A percentile compares a stretch with the other conserved stretches of the same genome.
phyloP scores from a whole-genome alignment of 2,113 vertebrate species.

The Oenanthe oenanthe region DNA sequence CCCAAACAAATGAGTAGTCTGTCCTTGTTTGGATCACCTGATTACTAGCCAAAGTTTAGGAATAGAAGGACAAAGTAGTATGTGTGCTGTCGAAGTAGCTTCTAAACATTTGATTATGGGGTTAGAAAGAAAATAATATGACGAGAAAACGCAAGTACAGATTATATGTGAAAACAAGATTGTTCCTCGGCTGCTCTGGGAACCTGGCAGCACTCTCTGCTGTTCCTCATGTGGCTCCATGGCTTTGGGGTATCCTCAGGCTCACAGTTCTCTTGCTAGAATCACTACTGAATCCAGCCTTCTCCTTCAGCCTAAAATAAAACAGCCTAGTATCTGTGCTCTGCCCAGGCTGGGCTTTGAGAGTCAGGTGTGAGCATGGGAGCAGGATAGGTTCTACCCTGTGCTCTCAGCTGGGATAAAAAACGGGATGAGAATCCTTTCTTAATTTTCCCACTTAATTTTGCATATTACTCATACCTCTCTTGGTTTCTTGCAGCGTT shows the following conservation, averaged over 20 bases:
- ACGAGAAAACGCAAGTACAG: neutral
- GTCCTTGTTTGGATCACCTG: neutral
- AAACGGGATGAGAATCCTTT: neutral
- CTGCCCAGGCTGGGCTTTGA: neutral
- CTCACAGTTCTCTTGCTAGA: neutral
- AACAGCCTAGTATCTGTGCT: neutral
- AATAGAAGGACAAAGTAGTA: neutral
- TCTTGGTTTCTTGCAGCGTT: neutral
- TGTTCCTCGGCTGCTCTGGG: neutral
- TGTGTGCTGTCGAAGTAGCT: neutral
- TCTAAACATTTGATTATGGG: neutral
- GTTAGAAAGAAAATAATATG: neutral
- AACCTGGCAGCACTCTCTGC: neutral
- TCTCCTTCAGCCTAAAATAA: neutral
- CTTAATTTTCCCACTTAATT: neutral
- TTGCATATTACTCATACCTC: neutral
- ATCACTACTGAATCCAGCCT: neutral
- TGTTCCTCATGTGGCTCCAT: accelerated
- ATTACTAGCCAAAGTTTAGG: neutral
- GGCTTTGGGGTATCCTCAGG: neutral
- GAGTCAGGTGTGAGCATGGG: accelerated
- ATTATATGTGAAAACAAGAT: neutral
- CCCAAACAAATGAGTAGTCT: neutral
- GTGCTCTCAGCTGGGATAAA: neutral
- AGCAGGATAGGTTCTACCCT: neutral